phyloP scores from a whole-genome alignment of 2,113 vertebrate genomes.

The Oreotragus oreotragus region DNA sequence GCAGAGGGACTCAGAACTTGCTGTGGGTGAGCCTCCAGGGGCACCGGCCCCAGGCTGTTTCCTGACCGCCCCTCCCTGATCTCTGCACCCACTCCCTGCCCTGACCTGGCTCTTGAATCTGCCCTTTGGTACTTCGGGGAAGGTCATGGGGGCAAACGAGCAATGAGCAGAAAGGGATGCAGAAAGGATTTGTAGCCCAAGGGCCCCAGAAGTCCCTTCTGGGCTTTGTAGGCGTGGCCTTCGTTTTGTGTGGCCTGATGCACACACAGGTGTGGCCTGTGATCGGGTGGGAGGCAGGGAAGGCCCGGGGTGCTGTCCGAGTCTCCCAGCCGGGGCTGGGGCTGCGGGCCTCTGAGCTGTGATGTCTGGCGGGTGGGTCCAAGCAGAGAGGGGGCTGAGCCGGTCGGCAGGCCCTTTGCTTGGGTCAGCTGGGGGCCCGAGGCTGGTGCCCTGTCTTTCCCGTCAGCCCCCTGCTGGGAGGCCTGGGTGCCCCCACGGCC shows the following conservation, averaged over 20 bases:
- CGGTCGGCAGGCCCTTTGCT: not conserved
- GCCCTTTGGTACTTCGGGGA: not conserved
- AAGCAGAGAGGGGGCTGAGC: not conserved
- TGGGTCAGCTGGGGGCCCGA: not conserved
- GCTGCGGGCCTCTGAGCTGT: not conserved
- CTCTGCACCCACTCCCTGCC: not conserved
- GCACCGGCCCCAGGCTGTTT: not conserved
- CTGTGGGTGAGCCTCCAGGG: not conserved
- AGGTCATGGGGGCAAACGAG: accelerated
- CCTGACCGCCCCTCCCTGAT: not conserved
- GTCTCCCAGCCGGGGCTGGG: accelerated
- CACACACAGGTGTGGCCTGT: no score
- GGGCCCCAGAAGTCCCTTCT: not conserved
- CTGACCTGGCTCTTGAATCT: not conserved
- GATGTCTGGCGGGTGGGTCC: not conserved
- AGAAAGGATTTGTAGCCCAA: accelerated
- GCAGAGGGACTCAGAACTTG: not conserved
- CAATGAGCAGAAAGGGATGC: not conserved
- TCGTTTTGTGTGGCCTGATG: not conserved
- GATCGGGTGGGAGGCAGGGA: no score
- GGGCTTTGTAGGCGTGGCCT: not conserved
- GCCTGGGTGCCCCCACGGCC: not conserved
- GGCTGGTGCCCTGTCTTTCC: not conserved
- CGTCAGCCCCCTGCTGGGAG: not conserved
- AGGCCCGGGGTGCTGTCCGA: not conserved